Conservation (phyloP, 2,113 vertebrate genomes). For the Catagonus wagneri region DNA sequence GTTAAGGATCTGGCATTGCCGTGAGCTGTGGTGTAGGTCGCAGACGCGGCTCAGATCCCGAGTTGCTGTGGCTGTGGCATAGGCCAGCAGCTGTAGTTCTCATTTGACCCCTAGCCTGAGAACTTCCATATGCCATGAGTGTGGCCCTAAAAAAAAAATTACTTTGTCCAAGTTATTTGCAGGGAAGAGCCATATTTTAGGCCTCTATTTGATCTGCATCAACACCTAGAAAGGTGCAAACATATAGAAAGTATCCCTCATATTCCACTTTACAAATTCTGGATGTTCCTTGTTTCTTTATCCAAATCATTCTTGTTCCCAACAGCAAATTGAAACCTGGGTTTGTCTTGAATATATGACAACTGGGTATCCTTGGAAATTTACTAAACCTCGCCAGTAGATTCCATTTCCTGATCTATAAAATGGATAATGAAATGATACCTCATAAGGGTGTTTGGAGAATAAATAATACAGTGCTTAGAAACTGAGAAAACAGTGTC, state of each 20-base stretch:
- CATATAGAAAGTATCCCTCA: background rate
- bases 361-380: background rate
- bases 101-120: too few species aligned
- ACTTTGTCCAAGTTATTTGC: background rate
- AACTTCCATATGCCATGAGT: too few species aligned
- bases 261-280: background rate
- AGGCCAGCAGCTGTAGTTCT: too few species aligned
- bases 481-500: background rate
- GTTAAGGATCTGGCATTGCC: too few species aligned
- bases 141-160: background rate
- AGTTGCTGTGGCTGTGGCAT: too few species aligned
- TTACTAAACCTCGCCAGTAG: background rate
- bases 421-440: background rate
- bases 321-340: background rate
- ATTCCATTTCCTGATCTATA: background rate
- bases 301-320: background rate
- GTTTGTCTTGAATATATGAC: background rate
- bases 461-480: background rate
- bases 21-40: too few species aligned
- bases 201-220: background rate
- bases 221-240: background rate
- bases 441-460: background rate
- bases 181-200: constrained; percentile 2
- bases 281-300: background rate
- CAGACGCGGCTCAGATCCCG: too few species aligned